Evolutionary conservation across 1,140 invertebrate genomes (phyloP).

Genomic region (Delia radicum): DNA sequence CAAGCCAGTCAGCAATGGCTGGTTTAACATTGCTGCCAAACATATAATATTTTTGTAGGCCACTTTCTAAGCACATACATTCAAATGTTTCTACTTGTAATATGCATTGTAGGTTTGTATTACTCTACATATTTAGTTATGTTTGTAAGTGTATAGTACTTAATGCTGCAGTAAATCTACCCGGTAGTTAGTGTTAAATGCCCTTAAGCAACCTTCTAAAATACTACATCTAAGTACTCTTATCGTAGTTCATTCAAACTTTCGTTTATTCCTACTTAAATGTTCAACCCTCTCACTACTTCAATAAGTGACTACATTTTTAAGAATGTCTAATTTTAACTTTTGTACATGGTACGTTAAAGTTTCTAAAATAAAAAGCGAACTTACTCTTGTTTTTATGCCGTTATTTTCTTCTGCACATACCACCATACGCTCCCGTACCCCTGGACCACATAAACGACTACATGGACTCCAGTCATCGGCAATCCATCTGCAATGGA

Average conservation of each 20-base stretch:
- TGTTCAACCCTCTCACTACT: neutral
- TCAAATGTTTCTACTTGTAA: no score
- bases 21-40: neutral
- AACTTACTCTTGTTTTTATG: constrained; percentile 67
- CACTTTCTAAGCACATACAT: neutral
- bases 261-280: no score
- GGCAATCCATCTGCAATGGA: constrained; percentile 78
- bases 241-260: neutral
- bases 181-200: neutral
- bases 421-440: constrained; percentile 71
- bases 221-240: neutral
- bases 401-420: constrained; percentile 76
- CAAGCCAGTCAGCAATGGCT: neutral
- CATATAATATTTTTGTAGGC: neutral
- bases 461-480: constrained; percentile 85
- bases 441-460: constrained; percentile 79
- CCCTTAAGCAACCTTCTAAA: constrained; percentile 9
- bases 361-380: neutral
- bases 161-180: neutral
- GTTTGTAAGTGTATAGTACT: neutral
- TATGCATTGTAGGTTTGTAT: no score
- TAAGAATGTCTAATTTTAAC: constrained; percentile 18
- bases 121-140: no score
- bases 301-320: neutral
- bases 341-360: constrained; percentile 4